These are phyloP conservation scores for Leucania comma DNA, from an alignment of 2,888 invertebrate species.

Conservation along the genomic window DNA sequence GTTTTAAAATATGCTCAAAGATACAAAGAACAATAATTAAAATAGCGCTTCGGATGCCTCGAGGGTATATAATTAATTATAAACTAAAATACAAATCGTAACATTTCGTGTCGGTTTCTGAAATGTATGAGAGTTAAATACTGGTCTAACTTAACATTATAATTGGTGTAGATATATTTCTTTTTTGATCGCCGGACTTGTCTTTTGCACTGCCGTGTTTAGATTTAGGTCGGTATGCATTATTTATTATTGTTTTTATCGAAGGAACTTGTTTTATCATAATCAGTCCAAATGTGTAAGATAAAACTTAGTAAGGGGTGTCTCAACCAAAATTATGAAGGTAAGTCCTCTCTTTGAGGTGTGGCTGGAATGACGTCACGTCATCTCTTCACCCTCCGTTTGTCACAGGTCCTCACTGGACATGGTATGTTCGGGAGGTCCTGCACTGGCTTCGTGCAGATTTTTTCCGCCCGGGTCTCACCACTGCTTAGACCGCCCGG, in stretches of 20 bases:
- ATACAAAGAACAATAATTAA: slow-evolving; percentile 71
- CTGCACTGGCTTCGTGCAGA: too few species aligned
- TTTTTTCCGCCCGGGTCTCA: too few species aligned
- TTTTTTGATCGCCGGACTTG: slow-evolving; percentile 28
- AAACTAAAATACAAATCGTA: slow-evolving; percentile 66
- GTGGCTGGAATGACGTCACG: too few species aligned
- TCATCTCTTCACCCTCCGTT: too few species aligned
- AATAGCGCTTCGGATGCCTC: slow-evolving; percentile 68
- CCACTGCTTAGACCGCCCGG: too few species aligned
- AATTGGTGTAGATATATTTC: slow-evolving; percentile 42
- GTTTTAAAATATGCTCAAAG: slow-evolving; percentile 52
- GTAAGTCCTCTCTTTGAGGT: too few species aligned
- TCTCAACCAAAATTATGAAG: too few species aligned
- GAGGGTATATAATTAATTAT: slow-evolving; percentile 71
- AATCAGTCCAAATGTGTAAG: too few species aligned
- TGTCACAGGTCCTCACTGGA: too few species aligned
- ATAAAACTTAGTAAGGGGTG: too few species aligned
- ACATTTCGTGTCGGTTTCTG: slow-evolving; percentile 50
- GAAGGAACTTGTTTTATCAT: too few species aligned
- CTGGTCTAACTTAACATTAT: slow-evolving; percentile 52
- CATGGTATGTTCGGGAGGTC: too few species aligned
- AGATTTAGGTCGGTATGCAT: slow-evolving; percentile 7
- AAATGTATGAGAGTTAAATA: slow-evolving; percentile 63
- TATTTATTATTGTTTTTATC: neutral
- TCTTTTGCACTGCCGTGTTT: slow-evolving; percentile 26